Percentiles rank a stretch among this genome's conserved stretches.
Evolutionary conservation across 1,140 invertebrate genomes (phyloP).

Genomic region (Sipha flava): DNA sequence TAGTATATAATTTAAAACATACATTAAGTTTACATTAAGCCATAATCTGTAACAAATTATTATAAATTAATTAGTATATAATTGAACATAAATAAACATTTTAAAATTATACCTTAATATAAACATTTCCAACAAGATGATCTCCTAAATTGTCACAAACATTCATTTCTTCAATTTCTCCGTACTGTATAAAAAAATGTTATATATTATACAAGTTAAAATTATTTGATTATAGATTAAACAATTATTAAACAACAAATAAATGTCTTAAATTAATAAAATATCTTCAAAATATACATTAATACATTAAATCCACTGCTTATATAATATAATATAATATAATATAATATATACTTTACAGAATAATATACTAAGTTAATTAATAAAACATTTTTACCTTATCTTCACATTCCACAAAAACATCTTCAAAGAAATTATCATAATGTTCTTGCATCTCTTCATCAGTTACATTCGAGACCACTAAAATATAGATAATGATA

Average conservation of each 20-base stretch:
- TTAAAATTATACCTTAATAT: slow-evolving; percentile 69
- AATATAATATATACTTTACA: no score
- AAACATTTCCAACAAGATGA: slow-evolving; percentile 96
- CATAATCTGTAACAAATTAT: neutral
- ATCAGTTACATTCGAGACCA: slow-evolving; percentile 85
- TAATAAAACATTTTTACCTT: slow-evolving; percentile 51
- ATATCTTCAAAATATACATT: no score
- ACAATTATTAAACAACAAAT: no score
- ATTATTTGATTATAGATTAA: no score
- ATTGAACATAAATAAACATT: neutral
- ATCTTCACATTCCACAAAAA: slow-evolving; percentile 95
- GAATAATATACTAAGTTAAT: neutral
- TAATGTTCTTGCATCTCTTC: slow-evolving; percentile 98
- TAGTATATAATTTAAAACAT: neutral
- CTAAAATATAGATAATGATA: slow-evolving; percentile 42
- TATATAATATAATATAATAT: no score
- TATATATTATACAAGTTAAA: neutral
- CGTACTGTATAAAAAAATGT: slow-evolving; percentile 58
- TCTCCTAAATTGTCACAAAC: slow-evolving; percentile 98
- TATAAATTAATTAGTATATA: neutral
- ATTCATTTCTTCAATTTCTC: slow-evolving; percentile 99
- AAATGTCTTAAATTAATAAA: no score
- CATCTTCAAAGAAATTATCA: slow-evolving; percentile 99
- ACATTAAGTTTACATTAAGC: neutral
- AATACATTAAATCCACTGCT: no score